phyloP scores from a whole-genome alignment of 1,140 invertebrate species.

The Ceratina australensis region DNA sequence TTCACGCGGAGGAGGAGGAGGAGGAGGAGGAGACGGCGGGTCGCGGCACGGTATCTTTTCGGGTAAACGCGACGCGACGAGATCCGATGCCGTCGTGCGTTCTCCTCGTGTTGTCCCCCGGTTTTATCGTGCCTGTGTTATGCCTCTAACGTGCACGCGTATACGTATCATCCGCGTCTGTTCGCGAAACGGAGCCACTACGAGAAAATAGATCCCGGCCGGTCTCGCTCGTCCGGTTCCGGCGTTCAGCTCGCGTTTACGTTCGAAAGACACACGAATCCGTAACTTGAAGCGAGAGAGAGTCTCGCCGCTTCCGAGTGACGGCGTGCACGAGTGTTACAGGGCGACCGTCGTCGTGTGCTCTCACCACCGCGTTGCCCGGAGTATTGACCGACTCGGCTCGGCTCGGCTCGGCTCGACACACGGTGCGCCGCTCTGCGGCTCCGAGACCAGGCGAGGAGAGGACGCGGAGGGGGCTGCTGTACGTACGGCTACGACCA shows the following conservation, averaged over 20 bases:
- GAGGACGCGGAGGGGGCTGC: slow-evolving; percentile 33
- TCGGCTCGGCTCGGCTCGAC: slow-evolving; percentile 48
- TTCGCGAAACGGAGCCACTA: slow-evolving; percentile 1
- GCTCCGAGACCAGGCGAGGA: slow-evolving; percentile 8
- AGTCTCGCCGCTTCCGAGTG: slow-evolving; percentile 36
- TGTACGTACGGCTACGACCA: no score
- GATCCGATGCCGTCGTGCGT: neutral
- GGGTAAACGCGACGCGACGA: neutral
- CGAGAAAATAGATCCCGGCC: slow-evolving; percentile 2
- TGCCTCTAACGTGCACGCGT: neutral
- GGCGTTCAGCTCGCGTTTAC: neutral
- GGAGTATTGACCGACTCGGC: slow-evolving; percentile 74
- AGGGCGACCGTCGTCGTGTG: slow-evolving; percentile 59
- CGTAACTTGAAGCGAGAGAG: slow-evolving; percentile 3
- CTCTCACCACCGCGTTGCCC: slow-evolving; percentile 67
- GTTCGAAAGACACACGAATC: slow-evolving; percentile 20
- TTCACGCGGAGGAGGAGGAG: neutral
- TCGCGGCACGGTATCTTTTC: neutral
- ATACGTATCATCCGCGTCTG: slow-evolving; percentile 15
- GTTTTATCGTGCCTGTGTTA: neutral
- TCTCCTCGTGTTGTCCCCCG: slow-evolving; percentile 21
- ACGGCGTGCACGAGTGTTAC: slow-evolving; percentile 49
- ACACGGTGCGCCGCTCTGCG: slow-evolving; percentile 47
- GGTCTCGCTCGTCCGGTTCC: neutral
- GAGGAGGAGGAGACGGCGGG: neutral